These are phyloP conservation scores for Pantherophis alleghaniensis DNA, from an alignment of 2,797 vertebrate species.

Conservation along the genomic window DNA sequence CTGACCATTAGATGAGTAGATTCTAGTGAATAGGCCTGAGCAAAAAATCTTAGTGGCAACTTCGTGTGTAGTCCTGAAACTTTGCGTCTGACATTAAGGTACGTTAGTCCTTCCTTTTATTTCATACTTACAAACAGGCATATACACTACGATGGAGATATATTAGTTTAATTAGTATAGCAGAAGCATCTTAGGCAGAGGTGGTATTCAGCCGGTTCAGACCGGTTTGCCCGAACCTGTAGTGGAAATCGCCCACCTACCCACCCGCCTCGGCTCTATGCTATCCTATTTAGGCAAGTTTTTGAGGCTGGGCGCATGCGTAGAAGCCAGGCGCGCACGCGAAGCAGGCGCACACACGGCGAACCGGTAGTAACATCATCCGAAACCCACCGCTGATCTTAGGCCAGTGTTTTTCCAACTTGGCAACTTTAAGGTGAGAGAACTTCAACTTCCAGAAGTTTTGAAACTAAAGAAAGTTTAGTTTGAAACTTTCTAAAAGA, in stretches of 20 bases:
- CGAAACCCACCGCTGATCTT: too few relatives aligned
- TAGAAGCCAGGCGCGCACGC: too few relatives aligned
- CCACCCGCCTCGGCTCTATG: too few relatives aligned
- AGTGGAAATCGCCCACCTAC: too few relatives aligned
- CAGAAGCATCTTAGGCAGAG: neutral
- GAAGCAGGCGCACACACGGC: too few relatives aligned
- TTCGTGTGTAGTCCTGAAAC: neutral
- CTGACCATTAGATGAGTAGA: neutral
- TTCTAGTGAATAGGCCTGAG: neutral
- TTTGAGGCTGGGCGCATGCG: too few relatives aligned
- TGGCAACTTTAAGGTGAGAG: neutral
- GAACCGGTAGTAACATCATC: too few relatives aligned
- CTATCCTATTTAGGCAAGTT: too few relatives aligned
- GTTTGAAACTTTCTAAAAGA: neutral
- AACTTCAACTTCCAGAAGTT: neutral
- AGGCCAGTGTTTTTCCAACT: neutral
- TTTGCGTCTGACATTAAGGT: neutral
- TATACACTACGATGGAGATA: neutral
- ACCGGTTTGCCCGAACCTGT: too few relatives aligned
- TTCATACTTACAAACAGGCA: neutral
- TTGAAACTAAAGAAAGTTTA: neutral
- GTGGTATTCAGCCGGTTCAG: too few relatives aligned
- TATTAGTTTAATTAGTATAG: neutral
- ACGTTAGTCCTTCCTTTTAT: neutral
- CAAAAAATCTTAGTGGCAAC: neutral